Percentiles rank a stretch among this genome's conserved stretches.
phyloP scores from a whole-genome alignment of 2,888 invertebrate genomes.

The Callimorpha dominula region DNA sequence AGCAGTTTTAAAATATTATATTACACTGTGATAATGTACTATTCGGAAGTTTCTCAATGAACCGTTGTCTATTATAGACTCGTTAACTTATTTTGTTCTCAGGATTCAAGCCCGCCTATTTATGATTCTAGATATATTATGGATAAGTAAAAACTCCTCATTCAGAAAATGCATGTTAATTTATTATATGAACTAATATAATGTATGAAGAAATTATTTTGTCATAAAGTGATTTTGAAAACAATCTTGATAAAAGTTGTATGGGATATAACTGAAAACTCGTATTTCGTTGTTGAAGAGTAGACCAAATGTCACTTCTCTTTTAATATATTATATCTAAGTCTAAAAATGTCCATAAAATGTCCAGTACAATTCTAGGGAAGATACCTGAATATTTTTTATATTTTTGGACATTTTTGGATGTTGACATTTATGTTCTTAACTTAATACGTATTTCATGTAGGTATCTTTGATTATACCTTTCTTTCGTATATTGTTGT shows the following conservation, averaged over 20 bases:
- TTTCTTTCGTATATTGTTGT: too few relatives aligned
- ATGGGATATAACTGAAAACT: too few relatives aligned
- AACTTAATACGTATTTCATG: neutral
- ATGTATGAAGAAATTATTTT: too few relatives aligned
- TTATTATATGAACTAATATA: too few relatives aligned
- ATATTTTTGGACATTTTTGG: neutral
- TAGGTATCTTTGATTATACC: neutral
- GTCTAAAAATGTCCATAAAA: too few relatives aligned
- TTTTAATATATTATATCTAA: too few relatives aligned
- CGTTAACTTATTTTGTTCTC: constrained; percentile 30
- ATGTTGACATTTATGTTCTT: neutral
- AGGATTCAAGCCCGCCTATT: constrained; percentile 41
- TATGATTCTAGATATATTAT: constrained; percentile 34
- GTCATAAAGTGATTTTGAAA: too few relatives aligned
- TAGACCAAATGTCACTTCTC: too few relatives aligned
- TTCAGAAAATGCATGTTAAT: neutral
- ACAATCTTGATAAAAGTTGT: too few relatives aligned
- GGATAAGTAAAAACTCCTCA: neutral
- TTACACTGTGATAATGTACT: neutral
- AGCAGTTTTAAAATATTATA: neutral
- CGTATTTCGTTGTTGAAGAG: too few relatives aligned
- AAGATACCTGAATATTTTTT: neutral
- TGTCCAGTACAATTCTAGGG: too few relatives aligned
- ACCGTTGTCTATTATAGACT: too few relatives aligned
- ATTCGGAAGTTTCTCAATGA: neutral